Percentiles rank a stretch among this genome's conserved stretches.
Evolutionary conservation across 2,888 invertebrate species (phyloP).

Genomic region (Sinelater perroti): DNA sequence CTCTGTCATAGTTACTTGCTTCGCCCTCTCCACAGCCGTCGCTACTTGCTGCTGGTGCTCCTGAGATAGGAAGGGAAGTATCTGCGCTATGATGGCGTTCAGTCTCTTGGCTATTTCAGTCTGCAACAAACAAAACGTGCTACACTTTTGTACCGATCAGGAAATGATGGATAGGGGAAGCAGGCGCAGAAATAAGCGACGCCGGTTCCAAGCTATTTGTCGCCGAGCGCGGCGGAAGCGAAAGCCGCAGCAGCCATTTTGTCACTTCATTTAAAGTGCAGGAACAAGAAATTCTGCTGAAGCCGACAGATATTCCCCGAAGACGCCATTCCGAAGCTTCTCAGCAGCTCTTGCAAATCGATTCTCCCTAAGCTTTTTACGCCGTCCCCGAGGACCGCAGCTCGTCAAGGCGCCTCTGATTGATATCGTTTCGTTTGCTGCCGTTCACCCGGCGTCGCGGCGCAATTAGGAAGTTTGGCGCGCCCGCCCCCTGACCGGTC

Average conservation of each 20-base stretch:
- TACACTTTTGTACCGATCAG: no score
- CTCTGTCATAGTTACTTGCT: slow-evolving; percentile 98
- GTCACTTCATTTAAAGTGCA: background rate
- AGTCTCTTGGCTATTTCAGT: slow-evolving; percentile 98
- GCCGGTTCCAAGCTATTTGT: no score
- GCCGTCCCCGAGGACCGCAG: slow-evolving; percentile 7
- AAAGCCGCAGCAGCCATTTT: no score
- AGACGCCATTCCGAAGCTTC: slow-evolving; percentile 11
- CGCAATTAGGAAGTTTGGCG: slow-evolving; percentile 36
- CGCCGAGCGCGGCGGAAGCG: no score
- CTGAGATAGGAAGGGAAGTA: slow-evolving; percentile 93
- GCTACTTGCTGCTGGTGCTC: slow-evolving; percentile 98
- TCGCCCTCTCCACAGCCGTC: slow-evolving; percentile 96
- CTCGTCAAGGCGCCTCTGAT: slow-evolving; percentile 25
- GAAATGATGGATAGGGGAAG: no score
- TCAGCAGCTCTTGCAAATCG: slow-evolving; percentile 20
- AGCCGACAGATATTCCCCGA: slow-evolving; percentile 17
- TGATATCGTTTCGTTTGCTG: slow-evolving; percentile 30
- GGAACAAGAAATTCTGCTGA: background rate
- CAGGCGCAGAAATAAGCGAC: no score
- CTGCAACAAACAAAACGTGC: slow-evolving; percentile 75
- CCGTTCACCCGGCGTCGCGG: slow-evolving; percentile 17
- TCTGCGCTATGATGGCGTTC: slow-evolving; percentile 95
- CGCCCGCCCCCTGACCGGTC: no score
- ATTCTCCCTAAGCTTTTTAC: slow-evolving; percentile 28